Conservation (phyloP, 2,888 invertebrate genomes). For the Apantesis nais region DNA sequence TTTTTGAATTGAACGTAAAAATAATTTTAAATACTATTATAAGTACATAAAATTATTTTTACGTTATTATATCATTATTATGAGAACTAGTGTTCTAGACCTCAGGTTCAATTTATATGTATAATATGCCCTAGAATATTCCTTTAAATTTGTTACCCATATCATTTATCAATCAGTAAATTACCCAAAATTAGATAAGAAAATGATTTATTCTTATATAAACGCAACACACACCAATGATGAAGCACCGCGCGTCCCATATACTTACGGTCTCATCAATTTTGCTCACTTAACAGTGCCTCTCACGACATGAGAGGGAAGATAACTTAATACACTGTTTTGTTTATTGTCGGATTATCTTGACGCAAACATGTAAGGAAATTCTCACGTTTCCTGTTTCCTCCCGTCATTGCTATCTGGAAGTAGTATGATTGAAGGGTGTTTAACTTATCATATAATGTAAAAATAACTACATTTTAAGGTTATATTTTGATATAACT, state of each 20-base stretch:
- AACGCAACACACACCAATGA: constrained; percentile 12
- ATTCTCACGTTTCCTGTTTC: constrained; percentile 33
- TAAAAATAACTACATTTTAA: neutral
- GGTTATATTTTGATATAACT: neutral
- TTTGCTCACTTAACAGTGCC: constrained; percentile 27
- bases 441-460: neutral
- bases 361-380: constrained; percentile 31
- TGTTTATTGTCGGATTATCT: constrained; percentile 37
- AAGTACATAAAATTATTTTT: too few species aligned
- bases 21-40: too few species aligned
- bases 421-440: constrained; percentile 12
- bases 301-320: constrained; percentile 16
- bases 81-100: too few species aligned
- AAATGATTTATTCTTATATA: neutral
- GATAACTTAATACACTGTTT: constrained; percentile 41
- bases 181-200: neutral
- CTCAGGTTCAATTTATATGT: too few species aligned
- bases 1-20: too few species aligned
- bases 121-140: neutral
- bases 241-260: constrained; percentile 34
- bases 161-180: neutral
- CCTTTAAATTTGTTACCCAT: neutral
- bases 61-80: too few species aligned
- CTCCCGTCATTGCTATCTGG: constrained; percentile 29
- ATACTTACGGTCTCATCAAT: constrained; percentile 37